Conservation (phyloP, 2,797 vertebrate species). For the Sebastes flavidus region DNA sequence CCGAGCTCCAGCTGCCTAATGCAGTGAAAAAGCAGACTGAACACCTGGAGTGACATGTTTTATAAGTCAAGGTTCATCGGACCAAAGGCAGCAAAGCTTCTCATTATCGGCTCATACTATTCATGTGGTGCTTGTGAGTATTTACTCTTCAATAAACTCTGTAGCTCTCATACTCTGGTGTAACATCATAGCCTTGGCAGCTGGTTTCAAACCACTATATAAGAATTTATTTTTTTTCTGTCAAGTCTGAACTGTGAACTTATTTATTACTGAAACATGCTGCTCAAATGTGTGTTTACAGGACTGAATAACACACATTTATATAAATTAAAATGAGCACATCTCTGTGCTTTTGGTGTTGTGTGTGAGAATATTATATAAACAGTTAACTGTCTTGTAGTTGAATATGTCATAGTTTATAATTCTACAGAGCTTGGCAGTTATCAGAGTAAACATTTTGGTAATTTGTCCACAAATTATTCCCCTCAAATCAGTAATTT, state of each 20-base stretch:
- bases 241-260: slow-evolving; percentile 2
- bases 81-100: slow-evolving; percentile 1
- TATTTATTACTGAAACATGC: slow-evolving; percentile 49
- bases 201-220: slow-evolving; percentile 24
- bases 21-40: slow-evolving; percentile 80
- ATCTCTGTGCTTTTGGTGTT: slow-evolving; percentile 10
- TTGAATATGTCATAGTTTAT: background rate
- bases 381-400: background rate
- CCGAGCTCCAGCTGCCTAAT: slow-evolving; percentile 92
- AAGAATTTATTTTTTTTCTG: background rate
- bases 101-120: slow-evolving; percentile 4
- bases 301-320: slow-evolving; percentile 1
- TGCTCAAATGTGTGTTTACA: background rate
- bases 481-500: background rate
- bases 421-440: background rate
- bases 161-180: background rate
- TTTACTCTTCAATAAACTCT: background rate
- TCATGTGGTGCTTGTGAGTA: slow-evolving; percentile 29
- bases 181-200: slow-evolving; percentile 25
- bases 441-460: slow-evolving; percentile 4
- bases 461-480: background rate
- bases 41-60: background rate
- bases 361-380: slow-evolving; percentile 14
- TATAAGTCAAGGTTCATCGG: background rate
- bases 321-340: background rate